phyloP scores from a whole-genome alignment of 2,888 invertebrate species.

The Mamestra brassicae region DNA sequence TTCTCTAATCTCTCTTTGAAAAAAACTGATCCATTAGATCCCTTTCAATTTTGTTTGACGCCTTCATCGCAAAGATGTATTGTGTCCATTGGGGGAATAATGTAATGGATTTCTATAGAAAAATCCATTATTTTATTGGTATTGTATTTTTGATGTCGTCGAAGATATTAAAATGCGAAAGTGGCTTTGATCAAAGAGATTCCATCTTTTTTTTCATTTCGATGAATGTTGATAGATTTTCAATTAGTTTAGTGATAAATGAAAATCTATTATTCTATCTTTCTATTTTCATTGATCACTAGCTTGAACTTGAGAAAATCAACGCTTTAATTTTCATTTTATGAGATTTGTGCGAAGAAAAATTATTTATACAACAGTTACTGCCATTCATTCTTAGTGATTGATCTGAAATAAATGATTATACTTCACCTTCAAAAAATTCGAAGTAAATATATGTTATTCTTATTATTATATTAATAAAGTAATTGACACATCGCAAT shows the following conservation, averaged over 20 bases:
- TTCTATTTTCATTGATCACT: not conserved
- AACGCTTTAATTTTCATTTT: not conserved
- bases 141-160: conserved; percentile 44
- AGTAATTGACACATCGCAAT: too few relatives aligned
- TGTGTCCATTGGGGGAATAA: conserved; percentile 65
- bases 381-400: not conserved
- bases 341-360: not conserved
- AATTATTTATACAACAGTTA: not conserved
- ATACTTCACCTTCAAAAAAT: too few relatives aligned
- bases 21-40: conserved; percentile 75
- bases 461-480: too few relatives aligned
- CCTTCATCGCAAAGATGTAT: conserved; percentile 67
- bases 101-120: conserved; percentile 61
- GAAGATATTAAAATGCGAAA: conserved; percentile 18
- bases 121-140: conserved; percentile 66
- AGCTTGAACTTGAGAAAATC: not conserved
- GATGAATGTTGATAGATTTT: not conserved
- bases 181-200: conserved; percentile 13
- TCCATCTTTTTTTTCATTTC: not conserved
- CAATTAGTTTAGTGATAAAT: not conserved
- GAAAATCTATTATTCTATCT: not conserved
- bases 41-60: conserved; percentile 73
- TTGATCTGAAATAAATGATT: not conserved
- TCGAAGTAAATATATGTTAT: too few relatives aligned
- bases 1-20: conserved; percentile 72